Conservation (phyloP, 2,797 vertebrate genomes). For the Carcharodon carcharias region DNA sequence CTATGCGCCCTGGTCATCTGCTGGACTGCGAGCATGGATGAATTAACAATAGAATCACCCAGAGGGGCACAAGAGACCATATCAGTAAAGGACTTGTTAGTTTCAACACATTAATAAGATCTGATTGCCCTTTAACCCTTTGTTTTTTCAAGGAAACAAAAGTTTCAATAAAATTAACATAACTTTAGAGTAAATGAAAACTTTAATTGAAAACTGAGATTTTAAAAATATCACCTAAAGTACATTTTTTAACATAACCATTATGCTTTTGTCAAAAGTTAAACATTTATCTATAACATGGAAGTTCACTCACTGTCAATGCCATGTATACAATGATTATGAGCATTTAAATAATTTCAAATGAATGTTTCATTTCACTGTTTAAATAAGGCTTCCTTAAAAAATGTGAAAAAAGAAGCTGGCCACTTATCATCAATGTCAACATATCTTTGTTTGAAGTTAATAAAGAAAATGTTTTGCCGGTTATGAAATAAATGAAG, state of each 20-base stretch:
- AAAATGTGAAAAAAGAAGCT: conserved; percentile 65
- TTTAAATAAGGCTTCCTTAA: conserved; percentile 80
- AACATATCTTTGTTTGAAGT: conserved; percentile 80
- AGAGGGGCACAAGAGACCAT: not conserved
- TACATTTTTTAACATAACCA: not conserved
- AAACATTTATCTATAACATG: not conserved
- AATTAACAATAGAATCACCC: not conserved
- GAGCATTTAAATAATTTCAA: conserved; percentile 71
- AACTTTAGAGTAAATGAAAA: not conserved
- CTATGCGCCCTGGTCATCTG: not conserved
- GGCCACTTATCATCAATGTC: conserved; percentile 77
- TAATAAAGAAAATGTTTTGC: conserved; percentile 69
- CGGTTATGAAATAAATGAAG: conserved; percentile 43
- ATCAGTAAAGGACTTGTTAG: not conserved
- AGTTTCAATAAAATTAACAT: not conserved
- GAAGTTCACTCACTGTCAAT: not conserved
- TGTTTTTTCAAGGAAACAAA: not conserved
- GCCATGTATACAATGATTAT: not conserved
- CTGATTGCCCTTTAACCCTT: conserved; percentile 14
- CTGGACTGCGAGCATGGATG: not conserved
- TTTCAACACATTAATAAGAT: not conserved
- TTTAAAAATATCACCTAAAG: not conserved
- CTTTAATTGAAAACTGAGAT: not conserved
- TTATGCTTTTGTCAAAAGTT: not conserved
- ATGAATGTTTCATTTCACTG: conserved; percentile 67